phyloP scores from a whole-genome alignment of 2,797 vertebrate species.

The Chaenodraco wilsoni region DNA sequence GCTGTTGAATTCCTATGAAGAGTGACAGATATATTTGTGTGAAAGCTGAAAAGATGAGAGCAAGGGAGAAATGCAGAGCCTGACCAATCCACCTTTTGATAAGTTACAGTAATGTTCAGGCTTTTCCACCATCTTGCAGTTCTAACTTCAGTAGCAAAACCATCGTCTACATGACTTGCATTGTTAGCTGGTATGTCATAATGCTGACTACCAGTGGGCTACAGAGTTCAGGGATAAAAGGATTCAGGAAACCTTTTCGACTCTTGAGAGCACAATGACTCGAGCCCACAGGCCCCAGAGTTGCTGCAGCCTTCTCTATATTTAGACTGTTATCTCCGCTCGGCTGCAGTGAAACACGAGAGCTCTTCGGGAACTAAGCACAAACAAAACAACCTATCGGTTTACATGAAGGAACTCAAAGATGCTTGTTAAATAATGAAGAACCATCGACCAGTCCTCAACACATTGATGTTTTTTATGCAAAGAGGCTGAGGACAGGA shows the following conservation, averaged over 20 bases:
- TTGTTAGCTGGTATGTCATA: neutral
- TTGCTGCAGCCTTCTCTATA: constrained; percentile 61
- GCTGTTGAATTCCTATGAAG: neutral
- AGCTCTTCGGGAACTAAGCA: constrained; percentile 55
- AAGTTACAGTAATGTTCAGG: neutral
- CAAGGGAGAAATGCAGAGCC: neutral
- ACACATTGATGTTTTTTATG: constrained; percentile 22
- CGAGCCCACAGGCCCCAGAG: constrained; percentile 37
- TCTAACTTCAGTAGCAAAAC: neutral
- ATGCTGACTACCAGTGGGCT: neutral
- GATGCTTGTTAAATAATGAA: constrained; percentile 72
- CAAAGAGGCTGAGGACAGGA: too few relatives aligned
- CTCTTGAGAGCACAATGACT: constrained; percentile 43
- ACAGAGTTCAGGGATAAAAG: constrained; percentile 12
- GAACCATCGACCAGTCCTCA: constrained; percentile 42
- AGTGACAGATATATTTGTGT: neutral
- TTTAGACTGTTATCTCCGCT: constrained; percentile 72
- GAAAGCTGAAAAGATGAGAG: neutral
- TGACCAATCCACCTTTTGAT: neutral
- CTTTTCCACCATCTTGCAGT: too few relatives aligned
- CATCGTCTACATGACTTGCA: neutral
- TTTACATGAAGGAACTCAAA: constrained; percentile 67
- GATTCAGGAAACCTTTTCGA: constrained; percentile 20
- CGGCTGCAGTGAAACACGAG: constrained; percentile 67
- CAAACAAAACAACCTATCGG: constrained; percentile 71